Percentiles rank a stretch among this genome's conserved stretches.
These are phyloP conservation scores for Stratiolaelaps scimitus DNA, from an alignment of 1,140 invertebrate genomes.

Conservation along the genomic window DNA sequence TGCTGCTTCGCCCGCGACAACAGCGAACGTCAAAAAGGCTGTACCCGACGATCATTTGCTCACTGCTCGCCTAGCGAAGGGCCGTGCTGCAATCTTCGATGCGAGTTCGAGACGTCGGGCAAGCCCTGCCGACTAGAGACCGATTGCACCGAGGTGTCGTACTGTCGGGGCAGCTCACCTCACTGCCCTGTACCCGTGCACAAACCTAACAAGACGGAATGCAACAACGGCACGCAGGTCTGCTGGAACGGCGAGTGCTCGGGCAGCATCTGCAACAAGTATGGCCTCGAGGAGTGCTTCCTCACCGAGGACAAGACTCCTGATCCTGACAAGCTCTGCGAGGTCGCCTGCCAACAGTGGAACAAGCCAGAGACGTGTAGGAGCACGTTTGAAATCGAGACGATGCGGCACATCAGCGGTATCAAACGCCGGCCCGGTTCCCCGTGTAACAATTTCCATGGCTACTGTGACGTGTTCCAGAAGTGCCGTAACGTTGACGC, in stretches of 20 bases:
- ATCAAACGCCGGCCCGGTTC: conserved; percentile 81
- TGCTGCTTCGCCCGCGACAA: conserved; percentile 84
- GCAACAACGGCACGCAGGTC: conserved; percentile 68
- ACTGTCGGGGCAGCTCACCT: conserved; percentile 53
- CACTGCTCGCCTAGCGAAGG: conserved; percentile 81
- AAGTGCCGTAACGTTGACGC: conserved; percentile 94
- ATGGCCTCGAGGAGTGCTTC: conserved; percentile 89
- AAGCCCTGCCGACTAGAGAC: conserved; percentile 61
- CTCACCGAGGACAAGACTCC: conserved; percentile 67
- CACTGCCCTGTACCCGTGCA: conserved; percentile 62
- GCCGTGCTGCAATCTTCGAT: conserved; percentile 76
- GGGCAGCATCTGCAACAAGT: conserved; percentile 86
- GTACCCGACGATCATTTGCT: conserved; percentile 57
- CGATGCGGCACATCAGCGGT: conserved; percentile 60
- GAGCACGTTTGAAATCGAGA: conserved; percentile 65
- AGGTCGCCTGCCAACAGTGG: conserved; percentile 83
- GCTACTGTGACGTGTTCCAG: conserved; percentile 98
- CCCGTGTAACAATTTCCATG: conserved; percentile 95
- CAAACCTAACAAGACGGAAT: conserved; percentile 65
- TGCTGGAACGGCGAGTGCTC: conserved; percentile 85
- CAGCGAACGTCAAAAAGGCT: conserved; percentile 57
- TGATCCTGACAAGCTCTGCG: conserved; percentile 69
- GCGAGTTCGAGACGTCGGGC: conserved; percentile 51
- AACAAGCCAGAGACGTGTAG: conserved; percentile 59
- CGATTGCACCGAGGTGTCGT: conserved; percentile 71